Percentiles rank a stretch among this genome's conserved stretches.
Evolutionary conservation across 1,140 invertebrate genomes (phyloP).

Genomic region (Drosophila kurseongensis): DNA sequence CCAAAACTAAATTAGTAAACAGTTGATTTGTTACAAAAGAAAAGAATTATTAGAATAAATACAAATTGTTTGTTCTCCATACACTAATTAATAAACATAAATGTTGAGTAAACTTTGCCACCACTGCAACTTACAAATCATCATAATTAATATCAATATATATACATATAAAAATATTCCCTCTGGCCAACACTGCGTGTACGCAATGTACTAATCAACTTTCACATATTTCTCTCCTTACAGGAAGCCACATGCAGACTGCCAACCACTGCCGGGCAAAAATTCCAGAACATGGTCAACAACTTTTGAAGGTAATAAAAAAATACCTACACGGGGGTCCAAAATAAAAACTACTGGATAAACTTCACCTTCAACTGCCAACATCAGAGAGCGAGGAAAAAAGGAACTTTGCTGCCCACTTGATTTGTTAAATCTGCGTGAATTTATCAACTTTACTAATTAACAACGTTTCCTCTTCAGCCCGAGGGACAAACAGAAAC

Average conservation of each 20-base stretch:
- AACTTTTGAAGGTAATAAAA: constrained; percentile 18
- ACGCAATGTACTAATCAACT: constrained; percentile 15
- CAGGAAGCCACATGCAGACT: constrained; percentile 7
- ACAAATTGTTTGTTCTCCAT: too few species aligned
- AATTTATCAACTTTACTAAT: constrained; percentile 76
- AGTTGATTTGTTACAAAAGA: background rate
- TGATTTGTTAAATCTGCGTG: constrained; percentile 57
- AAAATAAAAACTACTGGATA: background rate
- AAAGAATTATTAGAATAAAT: background rate
- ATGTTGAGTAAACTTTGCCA: background rate
- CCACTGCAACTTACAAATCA: background rate
- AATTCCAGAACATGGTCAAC: constrained; percentile 15
- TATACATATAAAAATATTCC: too few species aligned
- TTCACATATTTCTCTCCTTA: constrained; percentile 11
- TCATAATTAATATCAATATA: background rate
- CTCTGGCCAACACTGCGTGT: background rate
- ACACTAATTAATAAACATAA: background rate
- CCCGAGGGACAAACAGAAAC: constrained; percentile 2
- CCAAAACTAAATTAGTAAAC: constrained; percentile 1
- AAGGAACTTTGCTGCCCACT: constrained; percentile 31
- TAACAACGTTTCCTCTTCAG: constrained; percentile 32
- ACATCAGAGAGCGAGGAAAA: background rate
- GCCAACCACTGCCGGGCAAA: background rate
- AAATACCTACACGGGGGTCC: background rate
- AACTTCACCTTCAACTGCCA: constrained; percentile 28